Evolutionary conservation across 2,797 vertebrate species (phyloP).

Genomic region (Enteromius argenteus): DNA sequence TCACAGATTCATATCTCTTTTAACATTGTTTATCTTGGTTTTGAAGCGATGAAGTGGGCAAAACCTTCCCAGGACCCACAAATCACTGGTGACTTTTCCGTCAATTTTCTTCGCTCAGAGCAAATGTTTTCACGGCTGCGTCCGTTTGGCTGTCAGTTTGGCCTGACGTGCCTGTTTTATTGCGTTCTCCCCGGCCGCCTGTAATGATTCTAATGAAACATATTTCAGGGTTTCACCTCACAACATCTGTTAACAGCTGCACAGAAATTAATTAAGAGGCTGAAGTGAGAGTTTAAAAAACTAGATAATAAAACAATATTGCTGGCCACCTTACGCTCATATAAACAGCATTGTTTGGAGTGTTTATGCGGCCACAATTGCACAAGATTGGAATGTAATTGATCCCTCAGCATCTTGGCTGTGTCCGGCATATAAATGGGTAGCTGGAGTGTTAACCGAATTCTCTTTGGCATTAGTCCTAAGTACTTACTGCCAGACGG

Average conservation of each 20-base stretch:
- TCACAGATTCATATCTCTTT: slow-evolving; percentile 53
- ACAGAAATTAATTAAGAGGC: slow-evolving; percentile 67
- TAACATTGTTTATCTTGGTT: slow-evolving; percentile 59
- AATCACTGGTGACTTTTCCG: slow-evolving; percentile 59
- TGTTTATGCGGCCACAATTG: slow-evolving; percentile 65
- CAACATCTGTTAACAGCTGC: slow-evolving; percentile 71
- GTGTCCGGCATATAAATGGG: slow-evolving; percentile 8
- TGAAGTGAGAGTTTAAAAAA: slow-evolving; percentile 19
- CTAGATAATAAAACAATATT: slow-evolving; percentile 46
- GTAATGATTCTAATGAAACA: slow-evolving; percentile 69
- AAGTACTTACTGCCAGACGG: neutral
- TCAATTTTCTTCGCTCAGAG: slow-evolving; percentile 15
- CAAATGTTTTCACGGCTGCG: slow-evolving; percentile 48
- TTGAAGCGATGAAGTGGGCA: slow-evolving; percentile 45
- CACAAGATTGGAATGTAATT: slow-evolving; percentile 74
- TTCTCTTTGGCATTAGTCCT: slow-evolving; percentile 7
- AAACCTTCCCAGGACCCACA: slow-evolving; percentile 51
- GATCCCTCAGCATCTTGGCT: slow-evolving; percentile 70
- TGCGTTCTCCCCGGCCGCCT: slow-evolving; percentile 59
- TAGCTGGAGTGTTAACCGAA: slow-evolving; percentile 29
- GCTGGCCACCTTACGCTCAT: slow-evolving; percentile 48
- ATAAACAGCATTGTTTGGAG: slow-evolving; percentile 64
- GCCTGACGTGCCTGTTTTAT: slow-evolving; percentile 65
- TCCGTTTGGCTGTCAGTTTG: slow-evolving; percentile 63
- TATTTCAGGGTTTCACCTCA: slow-evolving; percentile 63